Evolutionary conservation across 2,888 invertebrate genomes (phyloP).

Genomic region (Strigamia crassipes): DNA sequence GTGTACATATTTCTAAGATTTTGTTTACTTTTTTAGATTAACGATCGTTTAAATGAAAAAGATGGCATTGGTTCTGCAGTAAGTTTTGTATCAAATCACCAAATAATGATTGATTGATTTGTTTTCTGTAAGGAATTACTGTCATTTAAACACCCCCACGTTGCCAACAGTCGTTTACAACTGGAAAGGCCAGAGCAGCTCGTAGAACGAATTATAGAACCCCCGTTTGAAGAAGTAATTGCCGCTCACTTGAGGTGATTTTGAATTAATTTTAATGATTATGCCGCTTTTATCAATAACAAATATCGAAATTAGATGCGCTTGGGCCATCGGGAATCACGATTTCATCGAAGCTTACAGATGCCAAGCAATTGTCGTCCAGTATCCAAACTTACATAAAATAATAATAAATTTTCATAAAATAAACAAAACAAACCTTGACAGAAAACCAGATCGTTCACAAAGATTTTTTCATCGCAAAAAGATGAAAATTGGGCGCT

Average conservation of each 20-base stretch:
- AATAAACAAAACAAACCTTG: background rate
- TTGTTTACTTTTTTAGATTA: background rate
- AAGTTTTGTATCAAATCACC: background rate
- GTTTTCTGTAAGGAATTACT: slow-evolving; percentile 56
- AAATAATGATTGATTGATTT: background rate
- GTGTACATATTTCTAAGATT: no score
- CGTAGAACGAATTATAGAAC: slow-evolving; percentile 71
- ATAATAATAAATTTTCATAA: background rate
- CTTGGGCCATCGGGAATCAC: slow-evolving; percentile 62
- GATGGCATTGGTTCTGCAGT: slow-evolving; percentile 5
- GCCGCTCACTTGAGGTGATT: slow-evolving; percentile 73
- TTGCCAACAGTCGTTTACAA: slow-evolving; percentile 70
- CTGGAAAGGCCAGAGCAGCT: slow-evolving; percentile 72
- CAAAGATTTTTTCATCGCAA: slow-evolving; percentile 79
- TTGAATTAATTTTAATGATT: background rate
- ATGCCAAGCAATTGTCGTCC: slow-evolving; percentile 76
- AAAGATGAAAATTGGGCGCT: slow-evolving; percentile 97
- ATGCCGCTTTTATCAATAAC: background rate
- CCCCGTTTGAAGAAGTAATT: slow-evolving; percentile 77
- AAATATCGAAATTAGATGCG: slow-evolving; percentile 59
- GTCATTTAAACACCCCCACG: slow-evolving; percentile 68
- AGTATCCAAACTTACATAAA: slow-evolving; percentile 60
- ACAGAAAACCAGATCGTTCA: slow-evolving; percentile 64
- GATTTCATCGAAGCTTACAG: slow-evolving; percentile 71
- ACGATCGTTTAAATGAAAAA: background rate